Percentiles rank a stretch among this genome's conserved stretches.
phyloP scores from a whole-genome alignment of 2,888 invertebrate species.

The Brachypterus glaber region DNA sequence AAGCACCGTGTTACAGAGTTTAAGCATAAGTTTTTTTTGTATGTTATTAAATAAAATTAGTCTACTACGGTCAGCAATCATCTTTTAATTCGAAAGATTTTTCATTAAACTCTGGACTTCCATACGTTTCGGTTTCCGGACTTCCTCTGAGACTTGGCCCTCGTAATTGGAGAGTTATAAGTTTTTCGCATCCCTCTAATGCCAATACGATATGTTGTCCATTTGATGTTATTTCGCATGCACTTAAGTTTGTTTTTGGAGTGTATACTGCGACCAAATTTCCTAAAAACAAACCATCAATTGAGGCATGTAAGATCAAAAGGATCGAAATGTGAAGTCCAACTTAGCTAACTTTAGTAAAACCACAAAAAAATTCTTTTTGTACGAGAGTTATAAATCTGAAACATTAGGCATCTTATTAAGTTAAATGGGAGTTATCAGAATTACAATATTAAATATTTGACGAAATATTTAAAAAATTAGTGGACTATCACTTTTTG shows the following conservation, averaged over 20 bases:
- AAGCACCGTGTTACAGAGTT: too few species aligned
- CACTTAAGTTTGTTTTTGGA: constrained; percentile 61
- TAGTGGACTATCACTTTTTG: too few species aligned
- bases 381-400: too few species aligned
- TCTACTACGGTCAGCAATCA: constrained; percentile 34
- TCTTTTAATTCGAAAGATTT: constrained; percentile 50
- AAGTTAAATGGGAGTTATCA: too few species aligned
- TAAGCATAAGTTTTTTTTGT: too few species aligned
- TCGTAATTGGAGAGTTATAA: constrained; percentile 55
- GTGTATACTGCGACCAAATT: constrained; percentile 71
- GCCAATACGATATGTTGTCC: constrained; percentile 63
- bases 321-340: constrained; percentile 5
- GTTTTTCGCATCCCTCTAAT: constrained; percentile 53
- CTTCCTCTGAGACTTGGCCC: constrained; percentile 31
- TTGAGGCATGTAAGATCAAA: constrained; percentile 8
- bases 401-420: too few species aligned
- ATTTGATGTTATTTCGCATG: constrained; percentile 67
- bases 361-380: too few species aligned
- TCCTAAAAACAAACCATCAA: too few species aligned
- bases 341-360: too few species aligned
- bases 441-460: too few species aligned
- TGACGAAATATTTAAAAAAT: too few species aligned
- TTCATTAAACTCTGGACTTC: constrained; percentile 48
- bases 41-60: too few species aligned
- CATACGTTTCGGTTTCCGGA: constrained; percentile 38